Conservation (phyloP, 2,888 invertebrate genomes). For the Drosophila trichaetosa region DNA sequence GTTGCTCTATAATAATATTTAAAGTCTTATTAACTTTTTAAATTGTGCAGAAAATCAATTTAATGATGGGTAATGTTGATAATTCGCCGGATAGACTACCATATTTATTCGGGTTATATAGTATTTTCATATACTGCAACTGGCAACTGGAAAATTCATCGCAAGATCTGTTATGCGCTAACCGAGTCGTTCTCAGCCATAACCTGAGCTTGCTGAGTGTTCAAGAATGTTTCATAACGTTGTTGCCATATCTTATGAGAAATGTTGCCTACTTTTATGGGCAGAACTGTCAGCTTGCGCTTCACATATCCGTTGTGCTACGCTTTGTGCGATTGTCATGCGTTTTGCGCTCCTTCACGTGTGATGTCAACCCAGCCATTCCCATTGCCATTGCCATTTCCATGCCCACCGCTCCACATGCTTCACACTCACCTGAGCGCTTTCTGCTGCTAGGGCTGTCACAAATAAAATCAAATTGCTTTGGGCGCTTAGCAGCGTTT, state of each 20-base stretch:
- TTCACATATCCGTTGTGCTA: constrained; percentile 58
- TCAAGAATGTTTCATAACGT: background rate
- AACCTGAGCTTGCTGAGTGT: background rate
- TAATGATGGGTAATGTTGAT: background rate
- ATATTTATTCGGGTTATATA: background rate
- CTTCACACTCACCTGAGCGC: background rate
- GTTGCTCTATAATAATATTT: background rate
- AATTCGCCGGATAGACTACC: background rate
- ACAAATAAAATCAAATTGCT: constrained; percentile 48
- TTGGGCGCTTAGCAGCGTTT: constrained; percentile 16
- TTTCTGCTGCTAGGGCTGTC: constrained; percentile 32
- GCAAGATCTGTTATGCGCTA: background rate
- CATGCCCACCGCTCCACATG: background rate
- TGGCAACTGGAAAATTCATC: background rate
- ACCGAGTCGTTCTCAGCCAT: background rate
- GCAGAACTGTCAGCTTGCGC: constrained; percentile 38
- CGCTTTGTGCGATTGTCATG: constrained; percentile 60
- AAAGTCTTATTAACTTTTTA: background rate
- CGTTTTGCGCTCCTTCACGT: constrained; percentile 42
- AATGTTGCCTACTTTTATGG: constrained; percentile 31
- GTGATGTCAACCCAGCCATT: constrained; percentile 22
- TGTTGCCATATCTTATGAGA: constrained; percentile 12
- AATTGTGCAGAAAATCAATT: background rate
- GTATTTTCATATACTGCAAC: background rate
- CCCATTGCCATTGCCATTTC: background rate